Conservation (phyloP, 2,797 vertebrate species). For the Chromobotia macracanthus region DNA sequence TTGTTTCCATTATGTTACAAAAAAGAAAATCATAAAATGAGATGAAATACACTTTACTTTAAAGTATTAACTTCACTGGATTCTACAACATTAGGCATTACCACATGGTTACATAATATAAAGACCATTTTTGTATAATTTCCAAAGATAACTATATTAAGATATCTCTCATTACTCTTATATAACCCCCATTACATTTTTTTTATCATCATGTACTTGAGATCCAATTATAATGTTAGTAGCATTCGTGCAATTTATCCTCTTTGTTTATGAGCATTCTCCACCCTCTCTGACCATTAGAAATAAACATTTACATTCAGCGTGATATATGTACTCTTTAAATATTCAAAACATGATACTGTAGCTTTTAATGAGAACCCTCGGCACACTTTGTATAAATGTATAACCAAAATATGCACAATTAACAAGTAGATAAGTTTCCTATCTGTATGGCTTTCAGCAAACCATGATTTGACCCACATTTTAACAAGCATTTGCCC, state of each 20-base stretch:
- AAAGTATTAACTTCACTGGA: not conserved
- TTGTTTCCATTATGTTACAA: not conserved
- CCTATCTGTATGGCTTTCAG: not conserved
- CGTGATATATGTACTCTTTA: not conserved
- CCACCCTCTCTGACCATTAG: not conserved
- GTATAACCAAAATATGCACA: not conserved
- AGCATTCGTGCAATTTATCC: not conserved
- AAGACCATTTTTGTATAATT: not conserved
- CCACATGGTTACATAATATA: not conserved
- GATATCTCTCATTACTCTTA: not conserved
- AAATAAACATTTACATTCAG: constrained; percentile 1
- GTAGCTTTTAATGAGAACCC: constrained; percentile 2
- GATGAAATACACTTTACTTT: not conserved
- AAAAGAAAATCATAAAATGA: not conserved
- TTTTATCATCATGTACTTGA: not conserved
- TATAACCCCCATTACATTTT: not conserved
- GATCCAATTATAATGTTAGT: not conserved
- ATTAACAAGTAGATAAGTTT: not conserved
- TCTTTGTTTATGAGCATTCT: not conserved
- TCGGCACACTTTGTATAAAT: not conserved
- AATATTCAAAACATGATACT: not conserved
- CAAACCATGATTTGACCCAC: not conserved
- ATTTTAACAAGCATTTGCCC: constrained; percentile 1
- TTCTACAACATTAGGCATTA: not conserved
- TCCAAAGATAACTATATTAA: not conserved